Evolutionary conservation across 2,888 invertebrate species (phyloP), one percentile per base, ranked within the genome.

Genomic region (Temnothorax unifasciatus): DNA sequence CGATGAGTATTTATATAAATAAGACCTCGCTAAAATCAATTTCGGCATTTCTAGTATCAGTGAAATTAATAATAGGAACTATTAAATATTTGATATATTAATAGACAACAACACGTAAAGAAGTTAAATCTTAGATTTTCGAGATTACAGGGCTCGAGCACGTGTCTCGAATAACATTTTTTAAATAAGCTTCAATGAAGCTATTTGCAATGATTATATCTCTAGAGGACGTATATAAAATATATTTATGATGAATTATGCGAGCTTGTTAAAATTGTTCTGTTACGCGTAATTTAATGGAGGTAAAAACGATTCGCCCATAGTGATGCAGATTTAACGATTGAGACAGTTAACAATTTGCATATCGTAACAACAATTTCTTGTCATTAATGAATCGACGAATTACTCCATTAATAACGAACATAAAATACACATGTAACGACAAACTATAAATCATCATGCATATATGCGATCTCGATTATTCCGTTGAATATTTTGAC

Each of bases 61-160:
- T 54, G 29, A 25, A 59, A n/a, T 54, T 76, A 54, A 64, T 21
- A 52, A 25, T 47, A 79, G 47, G 44, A 79, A 74, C 64, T 76
- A 83, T 82, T 87, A 73, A 79, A 88, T 69, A 85, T 89, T 83
- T 66, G 61, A 89, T 83, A 83, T 82, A 83, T 82, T 71, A 84
- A 77, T 74, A 83, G 76, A 73, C 69, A 74, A 50, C 41, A 68
- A 34, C 15, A 82, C 13, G 38, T 66, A 85, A 29, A 71, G 66
- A 13, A 13, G 1, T 47, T 75, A 63, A 75, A 75, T 29, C n/a
- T 61, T 63, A 11, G 29, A 68, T 25, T 41, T 69, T 54, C 11
- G 5, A 64, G 18, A 64, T 52, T 52, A 71, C 21, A 25, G 8
- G 34, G 6, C 34, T 44, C 34, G 13, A 71, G 59, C 34, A 34